These are phyloP conservation scores for Axis porcinus DNA, from an alignment of 2,113 vertebrate species.

Conservation along the genomic window DNA sequence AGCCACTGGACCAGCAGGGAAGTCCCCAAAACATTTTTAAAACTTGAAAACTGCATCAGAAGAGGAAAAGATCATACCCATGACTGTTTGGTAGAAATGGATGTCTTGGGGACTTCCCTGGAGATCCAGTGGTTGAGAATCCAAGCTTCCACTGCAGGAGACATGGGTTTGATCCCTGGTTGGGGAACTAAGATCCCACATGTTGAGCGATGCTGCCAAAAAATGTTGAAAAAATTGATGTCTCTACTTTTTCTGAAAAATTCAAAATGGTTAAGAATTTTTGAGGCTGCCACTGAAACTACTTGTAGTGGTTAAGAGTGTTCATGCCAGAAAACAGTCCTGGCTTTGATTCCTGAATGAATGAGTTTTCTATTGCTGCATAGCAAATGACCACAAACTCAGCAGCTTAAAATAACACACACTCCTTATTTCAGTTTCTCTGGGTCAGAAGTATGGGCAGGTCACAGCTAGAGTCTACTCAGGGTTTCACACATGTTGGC, in stretches of 20 bases:
- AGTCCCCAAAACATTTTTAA: not conserved
- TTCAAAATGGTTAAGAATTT: constrained; percentile 35
- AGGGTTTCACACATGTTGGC: not conserved
- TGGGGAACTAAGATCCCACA: not conserved
- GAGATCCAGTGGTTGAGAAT: not conserved
- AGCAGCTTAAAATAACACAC: constrained; percentile 19
- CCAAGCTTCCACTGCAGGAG: not conserved
- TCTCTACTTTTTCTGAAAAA: not conserved
- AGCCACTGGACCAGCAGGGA: not conserved
- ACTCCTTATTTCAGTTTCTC: constrained; percentile 1
- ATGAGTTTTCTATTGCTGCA: not conserved
- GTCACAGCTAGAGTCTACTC: not conserved
- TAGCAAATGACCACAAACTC: not conserved
- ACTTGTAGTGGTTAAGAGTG: not conserved
- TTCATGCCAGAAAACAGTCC: not conserved
- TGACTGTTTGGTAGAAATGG: not conserved
- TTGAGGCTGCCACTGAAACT: not conserved
- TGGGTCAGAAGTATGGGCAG: not conserved
- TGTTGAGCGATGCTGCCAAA: not conserved
- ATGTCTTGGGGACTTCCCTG: not conserved
- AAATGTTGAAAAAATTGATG: not conserved
- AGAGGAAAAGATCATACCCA: not conserved
- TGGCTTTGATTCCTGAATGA: not conserved
- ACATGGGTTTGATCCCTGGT: not conserved
- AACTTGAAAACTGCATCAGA: not conserved